These are phyloP conservation scores for Smittia sp. DNA, from an alignment of 2,888 invertebrate species.

Conservation along the genomic window DNA sequence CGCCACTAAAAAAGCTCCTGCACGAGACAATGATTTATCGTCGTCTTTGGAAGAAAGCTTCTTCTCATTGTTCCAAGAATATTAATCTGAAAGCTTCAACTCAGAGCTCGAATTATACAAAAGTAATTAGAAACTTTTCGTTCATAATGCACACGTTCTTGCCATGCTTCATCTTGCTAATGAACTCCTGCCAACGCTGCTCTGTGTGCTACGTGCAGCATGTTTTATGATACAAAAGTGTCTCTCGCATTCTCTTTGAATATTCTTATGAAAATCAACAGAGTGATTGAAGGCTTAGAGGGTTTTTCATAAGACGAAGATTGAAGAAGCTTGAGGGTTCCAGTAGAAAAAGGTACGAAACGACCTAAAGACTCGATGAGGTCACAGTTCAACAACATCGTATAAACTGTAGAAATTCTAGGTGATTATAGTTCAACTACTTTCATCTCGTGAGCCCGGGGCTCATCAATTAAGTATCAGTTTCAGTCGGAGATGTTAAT, in stretches of 20 bases:
- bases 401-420: too few relatives aligned
- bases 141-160: not conserved
- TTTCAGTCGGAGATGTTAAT: too few relatives aligned
- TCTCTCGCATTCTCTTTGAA: not conserved
- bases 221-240: not conserved
- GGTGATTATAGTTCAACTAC: too few relatives aligned
- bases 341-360: not conserved
- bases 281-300: not conserved
- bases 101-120: not conserved
- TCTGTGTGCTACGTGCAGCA: not conserved
- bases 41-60: not conserved
- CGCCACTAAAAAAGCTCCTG: not conserved
- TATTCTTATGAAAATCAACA: not conserved
- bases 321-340: not conserved
- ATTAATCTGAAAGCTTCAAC: not conserved
- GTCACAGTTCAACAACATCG: too few relatives aligned
- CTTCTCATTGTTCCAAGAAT: not conserved
- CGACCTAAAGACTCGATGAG: too few relatives aligned
- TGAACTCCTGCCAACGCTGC: not conserved
- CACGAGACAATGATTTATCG: not conserved
- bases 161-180: not conserved
- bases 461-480: too few relatives aligned
- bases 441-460: too few relatives aligned
- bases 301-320: not conserved
- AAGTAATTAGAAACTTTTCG: not conserved